Base-by-base conservation (phyloP, 2,797 vertebrate species). In the Diceros bicornis region DNA sequence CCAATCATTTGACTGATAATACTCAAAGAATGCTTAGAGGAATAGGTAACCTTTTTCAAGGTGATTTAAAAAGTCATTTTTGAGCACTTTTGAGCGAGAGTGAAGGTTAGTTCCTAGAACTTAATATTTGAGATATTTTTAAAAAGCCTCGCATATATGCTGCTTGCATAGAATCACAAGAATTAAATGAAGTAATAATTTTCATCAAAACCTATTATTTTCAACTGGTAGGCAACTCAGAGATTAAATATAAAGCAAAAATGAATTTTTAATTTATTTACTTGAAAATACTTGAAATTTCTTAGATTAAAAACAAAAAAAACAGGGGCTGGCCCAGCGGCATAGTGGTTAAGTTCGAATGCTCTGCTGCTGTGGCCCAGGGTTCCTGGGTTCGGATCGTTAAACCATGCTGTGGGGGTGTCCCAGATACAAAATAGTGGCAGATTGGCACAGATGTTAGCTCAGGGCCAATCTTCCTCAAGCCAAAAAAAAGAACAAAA, bases 61-160 rank as follows among this genome's bases (percentile, higher is more conserved):
- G 17, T 89, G 90, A 98, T 11, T 97, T 68, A 32, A 96, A 94
- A 97, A 72, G 2, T 86, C 11, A 92, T 57, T 97, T 97, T 89
- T 23, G 4, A 96, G 69, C 2, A 91, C 61, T 91, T 74, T 96
- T 20, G 88, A 64, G 57, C 61, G 16, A 85, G 17, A 62, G 18
- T 44, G 37, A 94, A 79, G 77, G 11, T 74, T 91, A 94, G 37
- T 66, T 90, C 25, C 27, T 82, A 94, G 41, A 81, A 59, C 32
- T 79, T 96, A 74, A 93, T 87, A 84, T 91, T 91, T 92, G 52
- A 1, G 14, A 23, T 9, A n/a, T 61, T 74, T 92, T 78, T 83
- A 9, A 50, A 89, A 79, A 88, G 25, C 6, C 7, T 27, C 27
- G 11, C 47, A 13, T 88, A 66, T n/a, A n/a, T 47, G 21, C 7